phyloP scores from a whole-genome alignment of 2,797 vertebrate species.

The Anolis apletophallus region DNA sequence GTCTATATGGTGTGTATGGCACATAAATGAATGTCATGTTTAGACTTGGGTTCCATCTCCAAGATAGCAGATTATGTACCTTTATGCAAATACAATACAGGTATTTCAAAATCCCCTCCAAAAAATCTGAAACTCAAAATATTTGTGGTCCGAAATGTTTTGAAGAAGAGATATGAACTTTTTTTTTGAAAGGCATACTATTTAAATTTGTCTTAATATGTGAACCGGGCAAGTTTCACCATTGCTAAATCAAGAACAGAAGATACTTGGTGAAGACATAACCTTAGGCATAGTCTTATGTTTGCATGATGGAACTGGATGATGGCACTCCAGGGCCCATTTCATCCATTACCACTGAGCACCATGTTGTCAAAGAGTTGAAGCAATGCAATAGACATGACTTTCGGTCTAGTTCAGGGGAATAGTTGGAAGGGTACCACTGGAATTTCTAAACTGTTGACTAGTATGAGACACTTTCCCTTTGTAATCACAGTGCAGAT shows the following conservation, averaged over 20 bases:
- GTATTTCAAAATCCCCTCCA: no score
- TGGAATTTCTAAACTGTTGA: slow-evolving; percentile 25
- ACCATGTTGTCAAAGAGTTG: neutral
- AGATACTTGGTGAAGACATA: neutral
- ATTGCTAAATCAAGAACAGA: neutral
- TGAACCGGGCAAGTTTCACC: neutral
- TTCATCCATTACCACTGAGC: neutral
- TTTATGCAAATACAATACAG: no score
- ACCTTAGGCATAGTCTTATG: neutral
- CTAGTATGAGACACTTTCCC: slow-evolving; percentile 9
- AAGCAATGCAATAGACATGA: neutral
- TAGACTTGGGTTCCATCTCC: no score
- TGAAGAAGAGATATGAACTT: no score
- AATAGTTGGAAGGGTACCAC: slow-evolving; percentile 22
- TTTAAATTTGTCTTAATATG: no score
- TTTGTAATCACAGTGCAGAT: slow-evolving; percentile 17
- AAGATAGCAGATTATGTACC: no score
- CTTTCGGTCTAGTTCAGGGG: slow-evolving; percentile 27
- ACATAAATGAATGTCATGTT: no score
- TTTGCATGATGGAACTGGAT: neutral
- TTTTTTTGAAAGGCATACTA: no score
- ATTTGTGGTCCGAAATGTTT: no score
- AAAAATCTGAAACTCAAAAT: no score
- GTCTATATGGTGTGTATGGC: no score
- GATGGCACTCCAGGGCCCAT: neutral